Evolutionary conservation across 2,797 vertebrate species (phyloP), one percentile per base, ranked within the genome.

Genomic region (Rhabdophis nuchalis): DNA sequence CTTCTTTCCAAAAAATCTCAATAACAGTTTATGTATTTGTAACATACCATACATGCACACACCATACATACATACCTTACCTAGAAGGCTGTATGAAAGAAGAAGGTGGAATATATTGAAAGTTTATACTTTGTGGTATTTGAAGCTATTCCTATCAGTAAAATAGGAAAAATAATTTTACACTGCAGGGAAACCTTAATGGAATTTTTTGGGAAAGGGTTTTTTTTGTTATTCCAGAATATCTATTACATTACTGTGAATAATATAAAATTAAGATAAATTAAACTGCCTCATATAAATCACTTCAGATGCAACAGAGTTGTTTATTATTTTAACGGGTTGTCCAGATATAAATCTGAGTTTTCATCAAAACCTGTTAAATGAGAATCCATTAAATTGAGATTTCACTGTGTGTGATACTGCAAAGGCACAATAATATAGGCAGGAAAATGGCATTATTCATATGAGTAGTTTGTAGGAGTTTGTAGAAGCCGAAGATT

Each of bases 91-190:
- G 1, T 52, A 46, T 46, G 77, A 46, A 82, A 82, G 16, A 2
- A n/a, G 16, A 14, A 0, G 0, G 5, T 36, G 4, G 85, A 16
- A 87, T 41, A 11, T n/a, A 5, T 18, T 16, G 46, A 46, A 92
- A n/a, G 50, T 23, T 89, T 60, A 82, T 89, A 8, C n/a, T 68
- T 94, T 36, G 86, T 86, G 85, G 89, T 86, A 32, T 89, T 77
- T 90, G 91, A n/a, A 58, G 91, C 36, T 11, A 29, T 27, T 29
- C 36, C 29, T 16, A 56, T 1, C 12, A 77, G 14, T 27, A 27
- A 27, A 18, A 57, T 27, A 58, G 64, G 29, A 16, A 11, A 41
- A 60, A 60, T 13, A 23, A 52, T 36, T 23, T 61, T 61, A 52
- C 2, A 14, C 9, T 82, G 32, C 72, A 46, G 20, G 36, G 20